phyloP scores from a whole-genome alignment of 1,140 invertebrate species.

The Oncopodura yosiiana region DNA sequence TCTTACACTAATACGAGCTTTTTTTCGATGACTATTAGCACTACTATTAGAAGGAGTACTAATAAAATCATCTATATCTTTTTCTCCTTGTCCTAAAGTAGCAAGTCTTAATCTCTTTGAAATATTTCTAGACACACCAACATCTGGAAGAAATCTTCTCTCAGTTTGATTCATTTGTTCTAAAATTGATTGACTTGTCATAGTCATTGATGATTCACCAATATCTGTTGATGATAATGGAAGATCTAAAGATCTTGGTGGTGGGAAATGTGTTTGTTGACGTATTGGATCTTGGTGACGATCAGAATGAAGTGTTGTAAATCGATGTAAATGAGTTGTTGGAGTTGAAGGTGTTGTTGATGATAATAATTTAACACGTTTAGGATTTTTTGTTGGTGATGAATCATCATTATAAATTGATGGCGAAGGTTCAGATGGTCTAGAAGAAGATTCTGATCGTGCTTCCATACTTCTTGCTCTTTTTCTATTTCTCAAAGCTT shows the following conservation, averaged over 20 bases:
- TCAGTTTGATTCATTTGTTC: conserved; percentile 36
- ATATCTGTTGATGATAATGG: not conserved
- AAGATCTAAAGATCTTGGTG: not conserved
- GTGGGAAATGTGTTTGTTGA: not conserved
- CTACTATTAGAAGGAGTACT: not conserved
- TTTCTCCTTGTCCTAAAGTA: conserved; percentile 10
- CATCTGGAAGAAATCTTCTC: conserved; percentile 33
- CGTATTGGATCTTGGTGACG: too few relatives aligned
- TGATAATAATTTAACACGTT: too few relatives aligned
- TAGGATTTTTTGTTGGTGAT: too few relatives aligned
- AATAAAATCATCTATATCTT: conserved; percentile 2
- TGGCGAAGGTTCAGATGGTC: too few relatives aligned
- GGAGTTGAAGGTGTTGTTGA: too few relatives aligned
- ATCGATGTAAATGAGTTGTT: too few relatives aligned
- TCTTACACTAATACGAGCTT: conserved; percentile 8
- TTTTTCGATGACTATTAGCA: not conserved
- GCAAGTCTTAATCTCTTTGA: not conserved
- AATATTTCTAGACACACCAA: conserved; percentile 12
- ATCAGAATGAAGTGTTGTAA: too few relatives aligned
- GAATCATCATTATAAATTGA: too few relatives aligned
- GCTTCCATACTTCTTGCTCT: too few relatives aligned
- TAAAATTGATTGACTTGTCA: conserved; percentile 32
- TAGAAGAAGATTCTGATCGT: too few relatives aligned
- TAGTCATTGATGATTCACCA: too few relatives aligned
- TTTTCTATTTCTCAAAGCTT: too few relatives aligned